phyloP scores from a whole-genome alignment of 2,113 vertebrate species.

The Dascyllus trimaculatus region DNA sequence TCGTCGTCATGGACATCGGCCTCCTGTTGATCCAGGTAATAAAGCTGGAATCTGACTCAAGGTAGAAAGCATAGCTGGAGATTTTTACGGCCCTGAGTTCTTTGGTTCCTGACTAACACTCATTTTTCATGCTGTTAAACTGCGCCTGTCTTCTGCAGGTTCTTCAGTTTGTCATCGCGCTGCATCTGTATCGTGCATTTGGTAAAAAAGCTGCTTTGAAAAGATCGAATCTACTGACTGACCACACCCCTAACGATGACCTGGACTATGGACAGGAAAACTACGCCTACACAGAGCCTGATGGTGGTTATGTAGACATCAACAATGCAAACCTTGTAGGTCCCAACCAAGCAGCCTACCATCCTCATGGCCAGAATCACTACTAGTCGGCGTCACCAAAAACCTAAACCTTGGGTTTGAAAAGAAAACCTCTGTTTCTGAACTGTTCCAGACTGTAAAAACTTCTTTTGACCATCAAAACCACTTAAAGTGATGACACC shows the following conservation, averaged over 20 bases:
- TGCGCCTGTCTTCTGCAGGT: constrained; percentile 23
- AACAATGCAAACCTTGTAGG: no score
- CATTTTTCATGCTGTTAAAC: neutral
- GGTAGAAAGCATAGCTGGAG: no score
- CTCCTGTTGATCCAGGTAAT: constrained; percentile 75
- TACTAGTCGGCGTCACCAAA: no score
- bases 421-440: no score
- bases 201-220: neutral
- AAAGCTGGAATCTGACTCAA: neutral
- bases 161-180: neutral
- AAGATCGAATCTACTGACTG: neutral
- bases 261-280: constrained; percentile 2
- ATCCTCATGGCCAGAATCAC: neutral
- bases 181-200: neutral
- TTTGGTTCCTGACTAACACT: no score
- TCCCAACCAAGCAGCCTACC: neutral
- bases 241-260: neutral
- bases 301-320: neutral
- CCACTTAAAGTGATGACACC: no score
- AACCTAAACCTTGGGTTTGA: no score
- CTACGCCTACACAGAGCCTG: neutral
- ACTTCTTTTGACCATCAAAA: no score
- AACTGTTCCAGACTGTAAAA: no score
- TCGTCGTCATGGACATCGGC: constrained; percentile 63
- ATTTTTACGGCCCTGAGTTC: no score